A percentile compares a stretch with the other conserved stretches of the same genome.
Conservation (phyloP, 1,140 invertebrate species). For the Caenorhabditis latens region DNA sequence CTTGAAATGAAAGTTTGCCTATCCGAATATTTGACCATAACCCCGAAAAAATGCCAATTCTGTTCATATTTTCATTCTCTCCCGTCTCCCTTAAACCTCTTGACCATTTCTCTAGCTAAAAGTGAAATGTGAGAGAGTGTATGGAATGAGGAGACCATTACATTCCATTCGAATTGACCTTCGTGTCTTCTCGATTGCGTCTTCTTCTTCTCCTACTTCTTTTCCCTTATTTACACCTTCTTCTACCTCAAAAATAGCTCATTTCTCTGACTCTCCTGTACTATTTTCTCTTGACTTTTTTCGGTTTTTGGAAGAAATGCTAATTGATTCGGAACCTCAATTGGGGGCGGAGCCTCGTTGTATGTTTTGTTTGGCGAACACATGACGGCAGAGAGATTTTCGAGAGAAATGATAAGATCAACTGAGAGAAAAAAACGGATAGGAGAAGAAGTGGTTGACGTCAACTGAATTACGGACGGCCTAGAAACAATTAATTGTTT, state of each 20-base stretch:
- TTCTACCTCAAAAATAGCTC: conserved; percentile 30
- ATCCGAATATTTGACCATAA: background rate
- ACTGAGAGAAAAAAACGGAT: conserved; percentile 28
- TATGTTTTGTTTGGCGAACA: conserved; percentile 34
- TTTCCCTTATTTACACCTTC: background rate
- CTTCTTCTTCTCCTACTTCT: background rate
- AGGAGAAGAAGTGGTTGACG: conserved; percentile 3
- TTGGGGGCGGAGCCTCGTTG: background rate
- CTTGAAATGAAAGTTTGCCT: no score
- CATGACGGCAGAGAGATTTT: background rate
- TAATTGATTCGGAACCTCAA: background rate
- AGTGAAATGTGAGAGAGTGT: conserved; percentile 4
- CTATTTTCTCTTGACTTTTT: background rate
- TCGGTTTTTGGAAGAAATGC: background rate
- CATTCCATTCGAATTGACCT: conserved; percentile 7
- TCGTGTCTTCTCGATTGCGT: background rate
- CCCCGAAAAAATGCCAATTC: background rate
- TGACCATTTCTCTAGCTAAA: conserved; percentile 38
- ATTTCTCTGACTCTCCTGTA: background rate
- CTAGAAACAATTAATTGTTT: conserved; percentile 23
- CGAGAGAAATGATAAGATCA: conserved; percentile 20
- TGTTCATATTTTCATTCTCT: background rate
- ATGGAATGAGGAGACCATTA: background rate
- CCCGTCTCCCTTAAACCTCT: background rate
- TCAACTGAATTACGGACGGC: conserved; percentile 27